Evolutionary conservation across 2,113 vertebrate genomes (phyloP), one percentile per base, ranked within the genome.

Genomic region (Engraulis encrasicolus): DNA sequence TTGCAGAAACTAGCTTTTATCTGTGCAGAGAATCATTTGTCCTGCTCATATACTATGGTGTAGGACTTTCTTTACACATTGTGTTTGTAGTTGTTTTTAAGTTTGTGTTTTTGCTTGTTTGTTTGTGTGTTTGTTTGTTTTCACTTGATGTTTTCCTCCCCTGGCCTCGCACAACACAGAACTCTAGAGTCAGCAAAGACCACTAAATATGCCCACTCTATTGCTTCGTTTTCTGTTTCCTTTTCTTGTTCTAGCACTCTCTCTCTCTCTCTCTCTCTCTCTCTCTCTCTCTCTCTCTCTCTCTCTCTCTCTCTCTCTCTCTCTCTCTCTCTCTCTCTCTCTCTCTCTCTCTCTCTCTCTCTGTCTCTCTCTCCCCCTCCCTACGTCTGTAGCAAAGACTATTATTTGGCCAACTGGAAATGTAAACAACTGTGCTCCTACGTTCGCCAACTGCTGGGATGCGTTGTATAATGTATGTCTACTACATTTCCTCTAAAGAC

Each of bases 251-350:
- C 85, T 85, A 81, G 86, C 81, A 82, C 86, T 88, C 88, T 86
- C 34, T 79, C 85, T 86, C 31, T n/a, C n/a, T 81, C 80, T 34
- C 34, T 31, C 84, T 86, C 82, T 88, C 82, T 71, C 89, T 85
- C 83, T 89, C n/a, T n/a, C n/a, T n/a, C n/a, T n/a, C n/a, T n/a
- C n/a, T n/a, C n/a, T 81, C 15, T 38, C 19, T 45, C 5, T 82
- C 82, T 45, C 80, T 34, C 34, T 31, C 83, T 86, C 82, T 88
- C 81, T 71, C 89, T 85, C 83, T 89, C 40, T 45, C 80, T 82
- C 14, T 71, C 88, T 36, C 89, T 27, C 83, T 88, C 45, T 81
- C 85, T 85, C 82, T 86, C 81, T 83, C 86, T 88, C 88, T 86
- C 34, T 79, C 85, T 86, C 31, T n/a, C n/a, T 81, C 80, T 34